Evolutionary conservation across 2,888 invertebrate species (phyloP), one percentile per base, ranked within the genome.

Genomic region (Taenaris catops): DNA sequence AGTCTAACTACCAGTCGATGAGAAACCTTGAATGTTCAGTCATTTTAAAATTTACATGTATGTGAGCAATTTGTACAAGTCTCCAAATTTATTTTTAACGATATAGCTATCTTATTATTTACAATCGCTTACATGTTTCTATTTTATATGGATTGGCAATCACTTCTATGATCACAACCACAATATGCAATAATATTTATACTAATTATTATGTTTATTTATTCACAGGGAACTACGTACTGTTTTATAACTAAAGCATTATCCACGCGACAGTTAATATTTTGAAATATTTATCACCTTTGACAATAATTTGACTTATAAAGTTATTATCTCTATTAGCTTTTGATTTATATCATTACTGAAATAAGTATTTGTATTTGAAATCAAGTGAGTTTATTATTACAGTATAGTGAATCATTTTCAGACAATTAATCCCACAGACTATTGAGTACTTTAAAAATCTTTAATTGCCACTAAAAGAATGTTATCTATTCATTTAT

Each of bases 21-120:
- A 72, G 69, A 76, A 78, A 76, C 63, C 63, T 57, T 71, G 69
- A 74, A 67, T 73, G 65, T 72, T 83, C 83, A 83, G 83, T 83
- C 83, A 63, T 83, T 78, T 80, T 73, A 41, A 54, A 80, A 79
- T 73, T 73, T 79, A 81, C 78, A 79, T 58, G 58, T 63, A 66
- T 63, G 64, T 84, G 84, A 86, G 84, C 84, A 84, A 66, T 54
- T 86, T 86, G 83, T 86, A 86, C 84, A 86, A 76, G 69, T 79
- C 69, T 80, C 78, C 73, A 79, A 83, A 83, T 80, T 70, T 67
- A 68, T 71, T 66, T 66, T 64, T 67, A 72, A 53, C 64, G 59
- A 65, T 73, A 69, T 58, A 70, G 63, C 65, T 75, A 73, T n/a
- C 53, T 62, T 65, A 60, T 56, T 73, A 79, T 79, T 63, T 83